These are phyloP conservation scores for Acromyrmex heyeri DNA, from an alignment of 1,140 invertebrate species.

Conservation along the genomic window DNA sequence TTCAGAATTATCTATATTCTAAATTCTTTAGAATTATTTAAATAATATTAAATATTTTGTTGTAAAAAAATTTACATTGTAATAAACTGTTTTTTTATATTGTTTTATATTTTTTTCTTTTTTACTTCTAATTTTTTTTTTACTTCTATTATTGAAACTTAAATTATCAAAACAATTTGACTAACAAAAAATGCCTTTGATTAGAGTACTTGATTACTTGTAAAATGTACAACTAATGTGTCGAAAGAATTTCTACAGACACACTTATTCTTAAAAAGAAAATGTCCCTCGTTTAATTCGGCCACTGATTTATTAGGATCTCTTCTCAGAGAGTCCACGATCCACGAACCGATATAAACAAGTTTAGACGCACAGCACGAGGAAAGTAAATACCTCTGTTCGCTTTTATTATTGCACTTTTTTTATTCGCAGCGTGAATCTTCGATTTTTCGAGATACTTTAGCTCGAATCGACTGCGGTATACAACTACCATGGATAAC, in stretches of 20 bases:
- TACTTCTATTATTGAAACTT: neutral
- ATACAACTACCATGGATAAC: neutral
- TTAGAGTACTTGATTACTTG: neutral
- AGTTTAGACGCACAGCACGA: conserved; percentile 49
- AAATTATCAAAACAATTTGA: neutral
- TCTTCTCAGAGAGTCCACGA: neutral
- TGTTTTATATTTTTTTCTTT: neutral
- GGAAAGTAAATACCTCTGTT: conserved; percentile 67
- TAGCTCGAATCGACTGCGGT: neutral
- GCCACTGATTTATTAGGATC: conserved; percentile 33
- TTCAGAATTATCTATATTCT: neutral
- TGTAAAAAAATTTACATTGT: neutral
- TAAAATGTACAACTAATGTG: neutral
- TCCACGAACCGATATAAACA: conserved; percentile 42
- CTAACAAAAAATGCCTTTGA: neutral
- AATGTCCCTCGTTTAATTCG: neutral
- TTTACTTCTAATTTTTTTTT: neutral
- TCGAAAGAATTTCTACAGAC: neutral
- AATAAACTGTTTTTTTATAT: neutral
- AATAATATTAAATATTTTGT: neutral
- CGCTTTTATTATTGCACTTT: conserved; percentile 27
- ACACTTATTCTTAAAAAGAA: neutral
- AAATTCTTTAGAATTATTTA: neutral
- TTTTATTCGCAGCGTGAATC: conserved; percentile 57
- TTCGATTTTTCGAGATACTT: conserved; percentile 12